Conservation (phyloP, 1,140 invertebrate genomes). For the Hypsibius dujardini region DNA sequence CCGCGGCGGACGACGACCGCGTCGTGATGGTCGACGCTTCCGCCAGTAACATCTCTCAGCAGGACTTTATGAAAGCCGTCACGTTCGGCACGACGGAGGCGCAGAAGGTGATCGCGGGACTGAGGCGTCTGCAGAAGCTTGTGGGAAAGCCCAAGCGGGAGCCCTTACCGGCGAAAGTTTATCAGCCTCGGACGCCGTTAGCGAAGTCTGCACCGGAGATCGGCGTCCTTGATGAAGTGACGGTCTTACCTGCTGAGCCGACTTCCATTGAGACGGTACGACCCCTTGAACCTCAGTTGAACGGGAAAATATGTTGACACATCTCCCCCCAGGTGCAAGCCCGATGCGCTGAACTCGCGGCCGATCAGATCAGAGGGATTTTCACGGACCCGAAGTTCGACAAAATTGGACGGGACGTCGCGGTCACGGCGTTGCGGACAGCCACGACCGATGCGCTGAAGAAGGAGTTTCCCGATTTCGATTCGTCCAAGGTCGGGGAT, state of each 20-base stretch:
- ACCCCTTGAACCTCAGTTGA: too few species aligned
- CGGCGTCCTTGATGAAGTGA: constrained; percentile 13
- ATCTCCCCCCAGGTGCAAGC: constrained; percentile 21
- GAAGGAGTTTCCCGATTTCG: constrained; percentile 34
- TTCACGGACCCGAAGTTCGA: constrained; percentile 55
- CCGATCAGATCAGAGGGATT: constrained; percentile 47
- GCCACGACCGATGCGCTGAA: constrained; percentile 53
- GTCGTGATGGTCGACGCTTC: constrained; percentile 72
- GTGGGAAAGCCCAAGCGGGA: constrained; percentile 53
- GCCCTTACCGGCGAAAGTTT: constrained; percentile 18
- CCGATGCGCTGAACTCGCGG: constrained; percentile 23
- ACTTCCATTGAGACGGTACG: too few species aligned
- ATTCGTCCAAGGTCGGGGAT: constrained; percentile 39
- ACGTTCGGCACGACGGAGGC: constrained; percentile 63
- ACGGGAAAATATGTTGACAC: too few species aligned
- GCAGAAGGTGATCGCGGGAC: constrained; percentile 51
- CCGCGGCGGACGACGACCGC: constrained; percentile 53
- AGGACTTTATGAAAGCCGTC: constrained; percentile 64
- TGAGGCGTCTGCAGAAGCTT: constrained; percentile 49
- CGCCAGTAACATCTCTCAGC: constrained; percentile 49
- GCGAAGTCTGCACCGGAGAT: constrained; percentile 12
- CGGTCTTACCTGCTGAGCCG: background rate
- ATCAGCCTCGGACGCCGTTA: too few species aligned
- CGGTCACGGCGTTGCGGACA: constrained; percentile 47
- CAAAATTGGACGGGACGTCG: constrained; percentile 52